phyloP scores from a whole-genome alignment of 2,888 invertebrate genomes.

The Oxyteleia sp. region DNA sequence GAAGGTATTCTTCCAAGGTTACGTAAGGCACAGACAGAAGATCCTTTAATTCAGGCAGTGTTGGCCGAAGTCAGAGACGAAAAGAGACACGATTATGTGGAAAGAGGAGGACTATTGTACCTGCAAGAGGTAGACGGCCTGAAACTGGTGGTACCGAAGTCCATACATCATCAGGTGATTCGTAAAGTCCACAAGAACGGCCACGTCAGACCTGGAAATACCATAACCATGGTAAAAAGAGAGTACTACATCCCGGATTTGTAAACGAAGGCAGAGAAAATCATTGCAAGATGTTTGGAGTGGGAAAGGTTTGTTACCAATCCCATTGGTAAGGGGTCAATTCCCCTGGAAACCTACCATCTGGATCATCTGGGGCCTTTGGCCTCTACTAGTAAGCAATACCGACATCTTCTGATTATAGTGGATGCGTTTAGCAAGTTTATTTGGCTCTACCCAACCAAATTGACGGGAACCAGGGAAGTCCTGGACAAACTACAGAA shows the following conservation, averaged over 20 bases:
- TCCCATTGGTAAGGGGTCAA: background rate
- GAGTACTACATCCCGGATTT: conserved; percentile 48
- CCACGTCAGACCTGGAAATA: conserved; percentile 12
- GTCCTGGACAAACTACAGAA: conserved; percentile 79
- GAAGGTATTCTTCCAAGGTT: conserved; percentile 21
- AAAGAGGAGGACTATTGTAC: conserved; percentile 2
- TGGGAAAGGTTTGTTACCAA: conserved; percentile 81
- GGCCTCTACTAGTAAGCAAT: conserved; percentile 75
- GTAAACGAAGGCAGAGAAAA: background rate
- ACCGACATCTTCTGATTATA: conserved; percentile 54
- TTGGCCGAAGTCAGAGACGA: conserved; percentile 8
- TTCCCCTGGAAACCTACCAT: background rate
- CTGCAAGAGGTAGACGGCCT: conserved; percentile 13
- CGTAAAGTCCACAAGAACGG: conserved; percentile 26
- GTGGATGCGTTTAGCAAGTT: conserved; percentile 39
- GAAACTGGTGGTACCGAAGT: conserved; percentile 29
- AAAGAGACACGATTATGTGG: conserved; percentile 71
- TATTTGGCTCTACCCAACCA: conserved; percentile 70
- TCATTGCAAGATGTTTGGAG: background rate
- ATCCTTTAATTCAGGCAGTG: conserved; percentile 23
- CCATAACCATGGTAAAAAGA: background rate
- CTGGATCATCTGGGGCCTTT: conserved; percentile 81
- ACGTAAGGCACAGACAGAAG: conserved; percentile 36
- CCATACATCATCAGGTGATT: conserved; percentile 18
- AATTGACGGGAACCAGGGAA: no score